Percentiles rank a stretch among this genome's conserved stretches.
Conservation (phyloP, 2,888 invertebrate genomes). For the Prenolepis imparis region DNA sequence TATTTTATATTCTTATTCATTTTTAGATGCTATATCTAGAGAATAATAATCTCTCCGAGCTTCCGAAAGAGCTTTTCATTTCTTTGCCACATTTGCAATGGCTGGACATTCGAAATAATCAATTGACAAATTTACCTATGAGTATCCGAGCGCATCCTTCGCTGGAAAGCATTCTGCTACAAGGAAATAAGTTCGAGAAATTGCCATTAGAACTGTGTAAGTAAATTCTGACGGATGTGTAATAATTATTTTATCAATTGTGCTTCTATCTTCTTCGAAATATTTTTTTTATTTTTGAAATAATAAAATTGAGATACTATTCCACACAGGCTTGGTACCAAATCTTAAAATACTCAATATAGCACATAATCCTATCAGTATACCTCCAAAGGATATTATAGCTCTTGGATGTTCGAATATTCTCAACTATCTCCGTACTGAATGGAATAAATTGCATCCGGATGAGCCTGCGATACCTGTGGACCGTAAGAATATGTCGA, state of each 20-base stretch:
- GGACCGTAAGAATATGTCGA: conserved; percentile 56
- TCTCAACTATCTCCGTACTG: conserved; percentile 84
- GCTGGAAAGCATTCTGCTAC: conserved; percentile 89
- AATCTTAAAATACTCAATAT: conserved; percentile 89
- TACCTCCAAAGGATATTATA: conserved; percentile 88
- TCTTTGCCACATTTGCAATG: conserved; percentile 88
- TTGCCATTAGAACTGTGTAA: conserved; percentile 89
- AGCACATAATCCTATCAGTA: conserved; percentile 88
- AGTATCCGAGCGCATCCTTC: conserved; percentile 88
- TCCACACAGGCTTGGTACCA: conserved; percentile 86
- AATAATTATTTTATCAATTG: neutral
- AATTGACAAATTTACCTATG: conserved; percentile 87
- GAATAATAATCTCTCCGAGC: conserved; percentile 87
- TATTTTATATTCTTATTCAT: neutral
- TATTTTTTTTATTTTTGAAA: neutral
- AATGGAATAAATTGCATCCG: conserved; percentile 83
- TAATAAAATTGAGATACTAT: neutral
- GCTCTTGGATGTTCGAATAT: conserved; percentile 86
- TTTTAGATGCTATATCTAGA: conserved; percentile 87
- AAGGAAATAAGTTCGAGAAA: conserved; percentile 88
- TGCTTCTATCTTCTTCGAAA: neutral
- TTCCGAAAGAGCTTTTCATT: conserved; percentile 89
- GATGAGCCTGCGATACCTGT: conserved; percentile 73
- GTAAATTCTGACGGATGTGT: conserved; percentile 1
- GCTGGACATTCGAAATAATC: conserved; percentile 90